Conservation (phyloP, 2,113 vertebrate genomes). For the Pituophis catenifer region DNA sequence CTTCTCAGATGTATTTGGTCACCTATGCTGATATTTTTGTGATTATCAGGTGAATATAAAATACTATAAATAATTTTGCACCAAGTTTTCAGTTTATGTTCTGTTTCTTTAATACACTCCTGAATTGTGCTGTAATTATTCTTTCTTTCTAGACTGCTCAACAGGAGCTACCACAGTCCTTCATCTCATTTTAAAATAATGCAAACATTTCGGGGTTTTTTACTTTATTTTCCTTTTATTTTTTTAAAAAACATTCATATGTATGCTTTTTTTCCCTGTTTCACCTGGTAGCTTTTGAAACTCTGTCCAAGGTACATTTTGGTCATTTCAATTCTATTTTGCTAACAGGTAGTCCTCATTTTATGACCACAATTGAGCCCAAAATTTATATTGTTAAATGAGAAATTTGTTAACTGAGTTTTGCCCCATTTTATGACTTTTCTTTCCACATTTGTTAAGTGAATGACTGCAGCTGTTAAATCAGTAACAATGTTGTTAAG, state of each 20-base stretch:
- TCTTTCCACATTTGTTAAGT: no score
- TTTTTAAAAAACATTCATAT: neutral
- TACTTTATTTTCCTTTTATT: neutral
- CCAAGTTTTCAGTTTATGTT: neutral
- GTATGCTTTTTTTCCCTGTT: no score
- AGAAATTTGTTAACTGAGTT: no score
- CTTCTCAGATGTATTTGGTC: neutral
- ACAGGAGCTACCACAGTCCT: neutral
- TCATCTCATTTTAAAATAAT: neutral
- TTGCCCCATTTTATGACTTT: no score
- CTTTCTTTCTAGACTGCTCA: neutral
- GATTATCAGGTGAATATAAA: neutral
- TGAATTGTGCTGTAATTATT: neutral
- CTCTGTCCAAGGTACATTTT: neutral
- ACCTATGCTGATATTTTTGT: no score
- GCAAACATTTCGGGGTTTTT: neutral
- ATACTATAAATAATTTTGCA: neutral
- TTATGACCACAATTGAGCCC: no score
- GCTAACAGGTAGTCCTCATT: neutral
- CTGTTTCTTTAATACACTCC: neutral
- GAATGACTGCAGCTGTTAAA: no score
- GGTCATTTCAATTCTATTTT: neutral
- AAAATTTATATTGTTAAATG: no score
- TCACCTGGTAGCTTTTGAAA: neutral
- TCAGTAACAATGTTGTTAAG: no score